These are phyloP conservation scores for Chironomus tentans DNA, from an alignment of 2,888 invertebrate genomes.

Conservation along the genomic window DNA sequence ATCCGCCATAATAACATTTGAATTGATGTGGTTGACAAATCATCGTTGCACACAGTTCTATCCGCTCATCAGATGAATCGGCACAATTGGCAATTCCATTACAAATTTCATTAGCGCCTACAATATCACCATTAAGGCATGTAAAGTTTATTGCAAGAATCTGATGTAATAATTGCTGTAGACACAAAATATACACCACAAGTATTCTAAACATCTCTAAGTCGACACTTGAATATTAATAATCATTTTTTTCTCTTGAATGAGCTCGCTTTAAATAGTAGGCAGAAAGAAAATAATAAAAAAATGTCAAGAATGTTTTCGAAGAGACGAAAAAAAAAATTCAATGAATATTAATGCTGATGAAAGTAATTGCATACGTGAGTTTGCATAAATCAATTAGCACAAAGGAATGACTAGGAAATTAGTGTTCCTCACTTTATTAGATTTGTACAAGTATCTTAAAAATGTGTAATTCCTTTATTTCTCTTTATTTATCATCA, in stretches of 20 bases:
- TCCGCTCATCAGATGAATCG: conserved; percentile 33
- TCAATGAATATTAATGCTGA: too few species aligned
- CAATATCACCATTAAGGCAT: conserved; percentile 31
- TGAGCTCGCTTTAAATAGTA: not conserved
- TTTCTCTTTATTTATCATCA: too few species aligned
- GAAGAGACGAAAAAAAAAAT: too few species aligned
- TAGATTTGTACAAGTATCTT: too few species aligned
- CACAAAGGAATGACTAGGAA: too few species aligned
- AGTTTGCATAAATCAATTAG: too few species aligned
- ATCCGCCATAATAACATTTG: conserved; percentile 38
- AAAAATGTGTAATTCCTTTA: too few species aligned
- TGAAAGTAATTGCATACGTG: too few species aligned
- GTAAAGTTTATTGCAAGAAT: conserved; percentile 29
- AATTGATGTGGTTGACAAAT: conserved; percentile 33
- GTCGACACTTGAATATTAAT: not conserved
- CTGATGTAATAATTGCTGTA: not conserved
- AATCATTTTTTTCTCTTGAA: not conserved
- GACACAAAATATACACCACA: not conserved
- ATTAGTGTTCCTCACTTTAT: too few species aligned
- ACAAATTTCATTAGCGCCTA: conserved; percentile 31
- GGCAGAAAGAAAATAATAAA: not conserved
- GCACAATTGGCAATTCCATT: conserved; percentile 31
- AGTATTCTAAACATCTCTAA: not conserved
- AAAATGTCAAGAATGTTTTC: not conserved
- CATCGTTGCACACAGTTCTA: conserved; percentile 30